phyloP scores from a whole-genome alignment of 2,113 vertebrate species.

The Mirza zaza region DNA sequence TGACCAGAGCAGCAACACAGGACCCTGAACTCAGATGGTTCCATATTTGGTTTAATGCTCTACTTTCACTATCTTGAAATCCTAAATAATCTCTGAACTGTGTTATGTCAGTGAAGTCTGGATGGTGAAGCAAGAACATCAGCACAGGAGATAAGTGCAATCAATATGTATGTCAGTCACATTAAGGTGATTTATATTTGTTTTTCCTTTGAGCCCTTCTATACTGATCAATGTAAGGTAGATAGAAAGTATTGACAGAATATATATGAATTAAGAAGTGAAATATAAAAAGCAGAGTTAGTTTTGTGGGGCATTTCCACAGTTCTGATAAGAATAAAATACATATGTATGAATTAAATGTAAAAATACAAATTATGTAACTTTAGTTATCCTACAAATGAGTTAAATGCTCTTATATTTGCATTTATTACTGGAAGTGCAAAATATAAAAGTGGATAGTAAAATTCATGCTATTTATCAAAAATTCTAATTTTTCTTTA shows the following conservation, averaged over 20 bases:
- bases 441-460: neutral
- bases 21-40: neutral
- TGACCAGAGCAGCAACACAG: neutral
- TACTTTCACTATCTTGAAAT: neutral
- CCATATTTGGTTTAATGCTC: neutral
- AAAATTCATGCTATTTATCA: neutral
- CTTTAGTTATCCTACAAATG: neutral
- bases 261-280: neutral
- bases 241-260: neutral
- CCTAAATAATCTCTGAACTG: neutral
- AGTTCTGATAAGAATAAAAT: no score
- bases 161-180: neutral
- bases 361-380: neutral
- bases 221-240: neutral
- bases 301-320: neutral
- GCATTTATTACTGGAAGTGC: neutral
- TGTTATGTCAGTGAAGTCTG: neutral
- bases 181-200: neutral
- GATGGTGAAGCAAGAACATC: neutral
- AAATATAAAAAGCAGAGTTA: neutral
- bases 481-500: neutral
- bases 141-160: neutral
- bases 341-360: neutral
- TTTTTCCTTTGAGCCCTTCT: neutral
- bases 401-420: neutral